A percentile compares a stretch with the other conserved stretches of the same genome.
Evolutionary conservation across 2,888 invertebrate species (phyloP).

Genomic region (Eutolmus rufibarbis): DNA sequence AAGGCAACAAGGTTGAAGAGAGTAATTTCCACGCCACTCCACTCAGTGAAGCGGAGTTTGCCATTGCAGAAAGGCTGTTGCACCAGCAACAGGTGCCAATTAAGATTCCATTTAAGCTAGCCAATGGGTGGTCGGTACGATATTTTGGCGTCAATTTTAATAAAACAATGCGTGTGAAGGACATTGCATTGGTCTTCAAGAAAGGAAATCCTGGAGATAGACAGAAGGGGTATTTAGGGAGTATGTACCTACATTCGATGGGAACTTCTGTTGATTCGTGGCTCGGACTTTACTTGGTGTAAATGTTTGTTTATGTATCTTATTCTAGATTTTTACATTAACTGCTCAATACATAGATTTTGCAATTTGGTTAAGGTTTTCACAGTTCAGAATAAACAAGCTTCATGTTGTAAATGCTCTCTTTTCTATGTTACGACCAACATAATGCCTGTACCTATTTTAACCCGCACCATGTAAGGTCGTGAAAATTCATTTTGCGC

Average conservation of each 20-base stretch:
- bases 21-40: conserved; percentile 55
- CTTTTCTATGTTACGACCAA: background rate
- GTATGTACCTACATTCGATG: background rate
- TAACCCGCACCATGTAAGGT: background rate
- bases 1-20: conserved; percentile 39
- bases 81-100: conserved; percentile 48
- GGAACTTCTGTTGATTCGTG: conserved; percentile 8
- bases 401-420: background rate
- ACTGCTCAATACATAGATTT: background rate
- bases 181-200: conserved; percentile 56
- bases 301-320: background rate
- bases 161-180: conserved; percentile 53
- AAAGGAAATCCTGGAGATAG: background rate
- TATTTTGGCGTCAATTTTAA: conserved; percentile 55
- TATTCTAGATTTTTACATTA: background rate
- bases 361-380: background rate
- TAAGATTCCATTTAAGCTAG: conserved; percentile 48
- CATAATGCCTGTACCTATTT: background rate
- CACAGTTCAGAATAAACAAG: background rate
- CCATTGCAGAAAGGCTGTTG: conserved; percentile 32
- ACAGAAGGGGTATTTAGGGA: background rate
- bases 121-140: conserved; percentile 55
- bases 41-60: conserved; percentile 49
- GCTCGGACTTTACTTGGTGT: background rate
- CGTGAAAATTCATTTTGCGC: background rate